A percentile compares a stretch with the other conserved stretches of the same genome.
These are phyloP conservation scores for Typhlomys cinereus DNA, from an alignment of 2,113 vertebrate genomes.

Conservation along the genomic window DNA sequence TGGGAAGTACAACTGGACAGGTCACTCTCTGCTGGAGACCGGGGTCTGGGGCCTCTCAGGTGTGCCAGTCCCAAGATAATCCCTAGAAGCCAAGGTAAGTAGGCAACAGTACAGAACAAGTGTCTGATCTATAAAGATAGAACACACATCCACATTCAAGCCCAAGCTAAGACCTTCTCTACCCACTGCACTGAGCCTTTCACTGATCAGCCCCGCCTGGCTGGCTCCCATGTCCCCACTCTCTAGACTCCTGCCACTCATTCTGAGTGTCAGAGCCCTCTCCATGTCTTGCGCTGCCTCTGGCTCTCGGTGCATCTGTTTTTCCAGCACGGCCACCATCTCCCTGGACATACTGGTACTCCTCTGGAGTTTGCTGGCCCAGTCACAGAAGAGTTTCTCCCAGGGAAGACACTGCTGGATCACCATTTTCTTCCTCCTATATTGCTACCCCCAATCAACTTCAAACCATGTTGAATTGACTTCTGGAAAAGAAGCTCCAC, in stretches of 20 bases:
- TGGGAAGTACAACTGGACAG: not conserved
- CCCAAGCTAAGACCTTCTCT: not conserved
- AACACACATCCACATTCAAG: not conserved
- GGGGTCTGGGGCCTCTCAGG: not conserved
- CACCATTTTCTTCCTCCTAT: not conserved
- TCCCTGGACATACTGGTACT: not conserved
- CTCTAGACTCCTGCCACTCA: too few species aligned
- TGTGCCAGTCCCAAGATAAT: not conserved
- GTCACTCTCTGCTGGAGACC: not conserved
- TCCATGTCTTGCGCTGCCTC: not conserved
- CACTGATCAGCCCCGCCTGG: accelerated
- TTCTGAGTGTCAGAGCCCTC: too few species aligned
- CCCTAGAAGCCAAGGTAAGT: not conserved
- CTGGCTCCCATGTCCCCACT: accelerated
- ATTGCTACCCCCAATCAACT: not conserved
- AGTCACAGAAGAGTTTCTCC: not conserved
- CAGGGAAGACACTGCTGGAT: not conserved
- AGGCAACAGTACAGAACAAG: not conserved
- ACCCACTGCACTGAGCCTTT: not conserved
- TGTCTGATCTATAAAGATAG: too few species aligned
- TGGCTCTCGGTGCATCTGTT: not conserved
- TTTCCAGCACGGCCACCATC: not conserved
- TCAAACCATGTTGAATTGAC: not conserved
- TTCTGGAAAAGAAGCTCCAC: not conserved
- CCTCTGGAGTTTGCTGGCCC: not conserved